These are phyloP conservation scores for Ceyx melanurus DNA, from an alignment of 2,113 vertebrate species.

Conservation along the genomic window DNA sequence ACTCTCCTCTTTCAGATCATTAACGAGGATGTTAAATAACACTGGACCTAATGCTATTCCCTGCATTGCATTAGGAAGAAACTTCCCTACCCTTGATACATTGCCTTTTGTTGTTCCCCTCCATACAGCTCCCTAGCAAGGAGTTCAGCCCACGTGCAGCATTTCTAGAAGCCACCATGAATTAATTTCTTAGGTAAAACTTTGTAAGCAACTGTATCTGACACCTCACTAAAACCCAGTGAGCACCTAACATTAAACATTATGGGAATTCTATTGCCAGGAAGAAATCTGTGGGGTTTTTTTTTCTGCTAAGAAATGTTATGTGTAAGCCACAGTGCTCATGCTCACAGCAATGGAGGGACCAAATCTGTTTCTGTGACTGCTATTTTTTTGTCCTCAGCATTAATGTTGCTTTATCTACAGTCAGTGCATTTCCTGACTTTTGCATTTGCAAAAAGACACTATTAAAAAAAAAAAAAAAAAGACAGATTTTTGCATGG, in stretches of 20 bases:
- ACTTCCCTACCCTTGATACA: conserved; percentile 12
- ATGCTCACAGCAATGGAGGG: background rate
- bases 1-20: conserved; percentile 60
- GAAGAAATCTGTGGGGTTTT: background rate
- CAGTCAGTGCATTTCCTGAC: conserved; percentile 46
- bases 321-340: background rate
- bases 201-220: background rate
- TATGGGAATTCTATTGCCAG: conserved; percentile 13
- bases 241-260: background rate
- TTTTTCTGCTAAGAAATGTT: background rate
- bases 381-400: background rate
- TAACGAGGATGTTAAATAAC: conserved; percentile 63
- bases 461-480: background rate
- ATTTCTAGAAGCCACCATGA: background rate
- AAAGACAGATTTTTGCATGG: conserved; percentile 51
- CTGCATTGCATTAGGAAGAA: conserved; percentile 40
- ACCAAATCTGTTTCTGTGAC: background rate
- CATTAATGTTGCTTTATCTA: conserved; percentile 41
- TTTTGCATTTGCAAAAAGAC: conserved; percentile 56
- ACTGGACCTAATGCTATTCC: conserved; percentile 42
- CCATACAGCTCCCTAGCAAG: background rate
- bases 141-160: background rate
- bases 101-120: conserved; percentile 30
- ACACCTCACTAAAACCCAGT: background rate
- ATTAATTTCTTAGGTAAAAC: background rate